Conservation (phyloP, 2,797 vertebrate species). For the Anabacerthia variegaticeps region DNA sequence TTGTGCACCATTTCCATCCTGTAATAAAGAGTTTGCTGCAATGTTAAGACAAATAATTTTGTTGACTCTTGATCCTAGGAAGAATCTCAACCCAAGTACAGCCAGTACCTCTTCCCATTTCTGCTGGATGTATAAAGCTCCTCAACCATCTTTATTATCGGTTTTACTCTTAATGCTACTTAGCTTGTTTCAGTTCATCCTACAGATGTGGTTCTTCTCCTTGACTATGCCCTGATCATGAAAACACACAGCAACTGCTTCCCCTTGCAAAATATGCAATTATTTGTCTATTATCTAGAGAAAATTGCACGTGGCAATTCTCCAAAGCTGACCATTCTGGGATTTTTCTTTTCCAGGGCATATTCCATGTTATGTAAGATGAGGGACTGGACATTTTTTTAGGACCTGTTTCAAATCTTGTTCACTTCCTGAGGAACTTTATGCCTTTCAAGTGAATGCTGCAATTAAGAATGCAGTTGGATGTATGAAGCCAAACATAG, state of each 20-base stretch:
- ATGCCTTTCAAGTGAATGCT: not conserved
- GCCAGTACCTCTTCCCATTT: not conserved
- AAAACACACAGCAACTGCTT: not conserved
- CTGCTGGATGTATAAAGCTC: not conserved
- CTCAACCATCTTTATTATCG: not conserved
- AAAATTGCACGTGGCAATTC: not conserved
- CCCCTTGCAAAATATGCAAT: fast-evolving
- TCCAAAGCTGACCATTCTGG: not conserved
- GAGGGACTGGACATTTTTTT: not conserved
- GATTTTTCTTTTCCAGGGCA: not conserved
- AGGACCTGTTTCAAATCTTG: not conserved
- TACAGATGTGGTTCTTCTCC: not conserved
- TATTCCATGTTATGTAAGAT: not conserved
- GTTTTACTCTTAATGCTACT: not conserved
- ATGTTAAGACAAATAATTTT: not conserved
- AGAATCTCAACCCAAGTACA: not conserved
- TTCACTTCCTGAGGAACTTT: not conserved
- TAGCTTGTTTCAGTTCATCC: not conserved
- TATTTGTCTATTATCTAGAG: not conserved
- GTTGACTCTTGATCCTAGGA: not conserved
- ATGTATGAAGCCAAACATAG: not conserved
- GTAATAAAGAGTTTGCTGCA: not conserved
- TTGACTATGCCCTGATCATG: not conserved
- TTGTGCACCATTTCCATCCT: not conserved
- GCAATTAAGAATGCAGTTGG: slow-evolving; percentile 48